Evolutionary conservation across 2,888 invertebrate genomes (phyloP).

Genomic region (Norana najaformis): DNA sequence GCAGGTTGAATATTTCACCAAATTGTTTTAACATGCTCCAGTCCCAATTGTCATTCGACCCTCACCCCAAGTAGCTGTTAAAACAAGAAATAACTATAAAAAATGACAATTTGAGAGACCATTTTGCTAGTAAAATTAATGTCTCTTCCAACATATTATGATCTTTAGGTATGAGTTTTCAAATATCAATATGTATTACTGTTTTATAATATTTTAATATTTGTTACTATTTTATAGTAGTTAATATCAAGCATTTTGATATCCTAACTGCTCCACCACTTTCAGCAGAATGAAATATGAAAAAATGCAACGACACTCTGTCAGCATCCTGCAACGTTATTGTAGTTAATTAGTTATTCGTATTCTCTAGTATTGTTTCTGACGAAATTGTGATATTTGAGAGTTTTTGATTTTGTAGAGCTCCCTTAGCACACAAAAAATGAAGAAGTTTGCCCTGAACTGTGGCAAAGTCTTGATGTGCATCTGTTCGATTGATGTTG

Average conservation of each 20-base stretch:
- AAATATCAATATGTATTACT: not conserved
- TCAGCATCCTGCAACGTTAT: not conserved
- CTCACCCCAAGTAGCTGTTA: no score
- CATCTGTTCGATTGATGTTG: slow-evolving; percentile 9
- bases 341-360: not conserved
- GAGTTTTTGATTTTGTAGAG: not conserved
- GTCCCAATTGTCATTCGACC: not conserved
- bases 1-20: no score
- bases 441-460: not conserved
- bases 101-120: no score
- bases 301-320: not conserved
- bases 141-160: no score
- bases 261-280: not conserved
- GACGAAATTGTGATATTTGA: not conserved
- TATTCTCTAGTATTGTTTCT: not conserved
- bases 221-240: no score
- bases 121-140: no score
- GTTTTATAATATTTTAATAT: no score
- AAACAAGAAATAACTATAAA: no score
- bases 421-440: not conserved
- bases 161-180: not conserved
- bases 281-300: not conserved
- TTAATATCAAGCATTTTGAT: not conserved
- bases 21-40: not conserved
- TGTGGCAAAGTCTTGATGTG: not conserved